A percentile compares a stretch with the other conserved stretches of the same genome.
Conservation (phyloP, 2,113 vertebrate genomes). For the Petrocephalus zakoni region DNA sequence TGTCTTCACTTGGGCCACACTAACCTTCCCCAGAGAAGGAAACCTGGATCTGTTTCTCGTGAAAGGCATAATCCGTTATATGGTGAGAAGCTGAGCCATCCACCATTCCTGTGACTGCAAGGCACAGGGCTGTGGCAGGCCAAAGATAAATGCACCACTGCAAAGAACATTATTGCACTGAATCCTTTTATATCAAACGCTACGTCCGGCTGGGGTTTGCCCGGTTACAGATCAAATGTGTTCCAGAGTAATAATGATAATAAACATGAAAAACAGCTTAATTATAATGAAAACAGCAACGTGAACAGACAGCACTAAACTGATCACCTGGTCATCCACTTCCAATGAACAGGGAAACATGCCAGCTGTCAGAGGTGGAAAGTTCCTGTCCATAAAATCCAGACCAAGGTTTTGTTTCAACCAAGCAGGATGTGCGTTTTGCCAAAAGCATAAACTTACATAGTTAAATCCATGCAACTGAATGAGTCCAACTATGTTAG, state of each 20-base stretch:
- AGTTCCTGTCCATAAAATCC: no score
- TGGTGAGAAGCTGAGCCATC: constrained; percentile 32
- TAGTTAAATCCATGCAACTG: no score
- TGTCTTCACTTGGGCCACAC: background rate
- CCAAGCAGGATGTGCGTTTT: no score
- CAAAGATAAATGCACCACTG: constrained; percentile 33
- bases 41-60: background rate
- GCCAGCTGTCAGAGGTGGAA: background rate
- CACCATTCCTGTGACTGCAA: constrained; percentile 31
- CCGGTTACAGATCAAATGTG: background rate
- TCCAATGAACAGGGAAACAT: background rate
- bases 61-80: constrained; percentile 46
- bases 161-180: constrained; percentile 35
- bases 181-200: constrained; percentile 34
- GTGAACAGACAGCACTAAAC: background rate
- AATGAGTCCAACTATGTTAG: no score
- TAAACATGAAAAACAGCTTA: background rate
- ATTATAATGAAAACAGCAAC: background rate
- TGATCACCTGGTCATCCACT: background rate
- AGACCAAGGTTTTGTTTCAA: no score
- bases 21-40: background rate
- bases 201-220: constrained; percentile 10
- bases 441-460: no score
- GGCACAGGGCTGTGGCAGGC: constrained; percentile 33
- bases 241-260: constrained; percentile 26